Evolutionary conservation across 1,140 invertebrate species (phyloP).

Genomic region (Cyclina sinensis): DNA sequence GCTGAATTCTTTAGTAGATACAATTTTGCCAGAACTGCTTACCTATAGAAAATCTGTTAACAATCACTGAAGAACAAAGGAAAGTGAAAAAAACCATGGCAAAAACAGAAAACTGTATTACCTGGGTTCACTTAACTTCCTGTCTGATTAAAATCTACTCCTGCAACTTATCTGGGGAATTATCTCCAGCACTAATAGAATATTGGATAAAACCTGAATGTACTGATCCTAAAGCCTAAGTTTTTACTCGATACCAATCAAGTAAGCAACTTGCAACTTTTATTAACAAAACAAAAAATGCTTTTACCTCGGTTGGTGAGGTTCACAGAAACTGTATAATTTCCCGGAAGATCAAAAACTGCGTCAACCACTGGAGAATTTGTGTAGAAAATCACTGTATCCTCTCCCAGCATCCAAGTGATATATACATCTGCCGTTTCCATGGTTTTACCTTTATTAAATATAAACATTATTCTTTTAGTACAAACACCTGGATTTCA

Average conservation of each 20-base stretch:
- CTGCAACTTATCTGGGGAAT: not conserved
- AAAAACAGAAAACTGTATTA: not conserved
- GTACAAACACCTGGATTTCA: conserved; percentile 42
- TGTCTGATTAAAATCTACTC: not conserved
- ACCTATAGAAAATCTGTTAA: too few relatives aligned
- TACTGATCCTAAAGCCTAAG: not conserved
- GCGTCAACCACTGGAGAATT: conserved; percentile 46
- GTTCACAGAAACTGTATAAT: not conserved
- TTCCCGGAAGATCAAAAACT: conserved; percentile 18
- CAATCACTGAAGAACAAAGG: not conserved
- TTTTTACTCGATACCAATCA: not conserved
- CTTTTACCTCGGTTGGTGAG: conserved; percentile 48
- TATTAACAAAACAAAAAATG: not conserved
- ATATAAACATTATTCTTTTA: conserved; percentile 57
- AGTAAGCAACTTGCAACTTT: not conserved
- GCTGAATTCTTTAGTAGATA: too few relatives aligned
- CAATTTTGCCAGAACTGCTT: too few relatives aligned
- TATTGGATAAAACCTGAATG: not conserved
- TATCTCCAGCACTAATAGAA: not conserved
- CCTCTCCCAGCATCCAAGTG: conserved; percentile 15
- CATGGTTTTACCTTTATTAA: conserved; percentile 62
- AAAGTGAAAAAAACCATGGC: not conserved
- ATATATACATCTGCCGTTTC: conserved; percentile 57
- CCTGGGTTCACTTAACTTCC: not conserved
- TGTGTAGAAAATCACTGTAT: not conserved